Evolutionary conservation across 2,113 vertebrate species (phyloP), one percentile per base, ranked within the genome.

Genomic region (Dissostichus mawsoni): DNA sequence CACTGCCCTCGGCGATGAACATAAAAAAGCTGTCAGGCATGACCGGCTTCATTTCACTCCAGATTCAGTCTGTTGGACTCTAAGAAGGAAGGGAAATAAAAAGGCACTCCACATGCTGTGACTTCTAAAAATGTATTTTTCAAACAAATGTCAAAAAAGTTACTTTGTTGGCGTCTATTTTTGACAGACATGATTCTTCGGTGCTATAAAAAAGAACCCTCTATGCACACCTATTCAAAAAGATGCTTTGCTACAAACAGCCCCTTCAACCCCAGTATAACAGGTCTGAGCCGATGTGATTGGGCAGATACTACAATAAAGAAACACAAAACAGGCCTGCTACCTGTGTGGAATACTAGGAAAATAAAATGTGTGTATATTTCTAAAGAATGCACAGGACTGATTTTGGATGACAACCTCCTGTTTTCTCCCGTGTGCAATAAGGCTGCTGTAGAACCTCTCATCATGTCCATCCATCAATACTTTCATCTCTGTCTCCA

Each of bases 401-500:
- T 73, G 74, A 75, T 80, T 80, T 59, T 82, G 47, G 29, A 73
- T 67, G 59, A 69, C 56, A 48, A 47, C 64, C 11, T 77, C n/a
- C 72, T 74, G 70, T 36, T 58, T 67, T 65, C 56, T 81, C 76
- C 68, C 8, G 50, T 86, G 87, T 89, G 80, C 87, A 89, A 86
- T 82, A 90, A 69, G 56, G 56, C 87, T 78, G 88, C 87, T 85
- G 74, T 65, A 52, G 41, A 79, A 74, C 58, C 78, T 78, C 80
- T 78, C 47, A 13, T 45, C 70, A 64, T 70, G 76, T 74, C 52
- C 72, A 58, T 66, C 76, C 76, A 36, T 59, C 53, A 71, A 62
- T 65, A 41, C 29, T 29, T 29, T 29, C 29, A 29, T 29, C 29
- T 29, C 29, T 29, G 29, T 29, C 29, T 29, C 29, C 29, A 4